Evolutionary conservation across 2,888 invertebrate species (phyloP), one percentile per base, ranked within the genome.

Genomic region (Tetanocera ferruginea): DNA sequence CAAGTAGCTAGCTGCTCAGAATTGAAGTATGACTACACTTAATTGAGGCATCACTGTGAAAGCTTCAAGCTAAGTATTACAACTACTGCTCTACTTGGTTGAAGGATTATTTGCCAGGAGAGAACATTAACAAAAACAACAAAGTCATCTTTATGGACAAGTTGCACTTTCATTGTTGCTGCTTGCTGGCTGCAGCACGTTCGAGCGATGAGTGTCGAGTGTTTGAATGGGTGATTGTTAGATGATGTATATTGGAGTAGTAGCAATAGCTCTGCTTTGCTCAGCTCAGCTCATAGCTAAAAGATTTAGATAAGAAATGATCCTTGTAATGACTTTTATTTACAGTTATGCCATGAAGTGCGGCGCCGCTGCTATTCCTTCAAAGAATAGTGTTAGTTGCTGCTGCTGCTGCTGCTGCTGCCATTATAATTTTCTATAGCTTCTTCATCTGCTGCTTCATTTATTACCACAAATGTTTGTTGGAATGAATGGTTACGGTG

Each of bases 251-350:
- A n/a, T 43, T 43, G 43, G 11, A 43, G 43, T 14, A 8, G 37
- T 8, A 43, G 43, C 43, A 43, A 28, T 37, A 19, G 2, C 31
- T n/a, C 28, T 60, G 11, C 31, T n/a, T 9, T 60, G 11, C 28
- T 28, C 9, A 28, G 11, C 25, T 60, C 60, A 14, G 11, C 60
- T 28, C 17, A 25, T 60, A 28, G 66, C 67, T 25, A 55, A 43
- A 75, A 57, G 75, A 34, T 67, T 66, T 60, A 67, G 66, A 55
- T 75, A 55, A 66, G 75, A 75, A 75, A 75, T 75, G 67, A 55
- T 75, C 57, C 75, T 75, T 75, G 75, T 34, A 66, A 75, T 66
- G 67, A 75, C 66, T 75, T 75, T 67, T 75, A 75, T 75, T 75
- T 75, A 75, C 75, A 75, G 75, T 75, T 75, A 37, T 51, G 66